These are phyloP conservation scores for Carcina quercana DNA, from an alignment of 2,888 invertebrate genomes.

Conservation along the genomic window DNA sequence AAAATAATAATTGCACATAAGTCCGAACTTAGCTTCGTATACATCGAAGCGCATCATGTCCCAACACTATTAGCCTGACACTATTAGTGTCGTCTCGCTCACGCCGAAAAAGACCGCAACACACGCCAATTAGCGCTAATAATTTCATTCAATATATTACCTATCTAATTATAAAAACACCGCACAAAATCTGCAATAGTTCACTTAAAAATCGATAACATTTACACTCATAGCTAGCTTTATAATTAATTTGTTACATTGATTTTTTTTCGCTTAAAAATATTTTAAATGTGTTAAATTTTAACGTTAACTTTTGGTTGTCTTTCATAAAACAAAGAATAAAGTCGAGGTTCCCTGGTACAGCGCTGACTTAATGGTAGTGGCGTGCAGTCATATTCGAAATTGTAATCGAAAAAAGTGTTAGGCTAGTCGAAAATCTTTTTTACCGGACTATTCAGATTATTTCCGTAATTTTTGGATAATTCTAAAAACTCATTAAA, in stretches of 20 bases:
- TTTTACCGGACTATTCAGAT: no score
- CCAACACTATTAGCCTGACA: no score
- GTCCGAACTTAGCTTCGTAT: conserved; percentile 56
- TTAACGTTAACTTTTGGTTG: conserved; percentile 74
- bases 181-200: conserved; percentile 72
- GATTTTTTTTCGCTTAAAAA: conserved; percentile 65
- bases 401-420: no score
- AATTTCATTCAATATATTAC: conserved; percentile 75
- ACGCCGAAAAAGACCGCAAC: conserved; percentile 42
- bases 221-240: conserved; percentile 74
- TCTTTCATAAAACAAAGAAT: conserved; percentile 66
- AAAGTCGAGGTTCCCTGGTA: conserved; percentile 61
- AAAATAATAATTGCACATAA: conserved; percentile 76
- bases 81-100: conserved; percentile 30
- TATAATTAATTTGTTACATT: conserved; percentile 74
- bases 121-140: conserved; percentile 61
- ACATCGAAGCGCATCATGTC: conserved; percentile 40
- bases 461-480: no score
- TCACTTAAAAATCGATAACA: conserved; percentile 72
- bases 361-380: conserved; percentile 57
- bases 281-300: conserved; percentile 69
- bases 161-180: conserved; percentile 76
- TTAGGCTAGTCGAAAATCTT: no score
- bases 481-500: no score
- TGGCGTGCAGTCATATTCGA: no score